Conservation (phyloP, 2,113 vertebrate species). For the Odocoileus virginianus region DNA sequence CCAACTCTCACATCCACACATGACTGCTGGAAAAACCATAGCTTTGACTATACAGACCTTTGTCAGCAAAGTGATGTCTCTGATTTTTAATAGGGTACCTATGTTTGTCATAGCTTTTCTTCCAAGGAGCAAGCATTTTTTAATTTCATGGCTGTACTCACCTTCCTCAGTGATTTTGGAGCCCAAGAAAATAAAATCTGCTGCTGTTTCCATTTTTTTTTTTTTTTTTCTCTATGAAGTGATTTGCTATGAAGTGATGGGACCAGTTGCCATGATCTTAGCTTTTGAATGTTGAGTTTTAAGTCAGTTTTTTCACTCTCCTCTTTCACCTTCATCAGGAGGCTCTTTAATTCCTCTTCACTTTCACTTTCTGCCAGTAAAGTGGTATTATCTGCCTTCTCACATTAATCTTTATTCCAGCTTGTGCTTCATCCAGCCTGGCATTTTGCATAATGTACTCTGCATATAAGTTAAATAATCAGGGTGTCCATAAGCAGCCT, state of each 20-base stretch:
- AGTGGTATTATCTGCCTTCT: background rate
- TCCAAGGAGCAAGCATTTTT: background rate
- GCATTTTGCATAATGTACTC: background rate
- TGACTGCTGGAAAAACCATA: background rate
- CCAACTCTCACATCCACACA: background rate
- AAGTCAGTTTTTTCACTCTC: background rate
- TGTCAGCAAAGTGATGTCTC: background rate
- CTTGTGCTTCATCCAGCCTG: background rate
- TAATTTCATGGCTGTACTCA: background rate
- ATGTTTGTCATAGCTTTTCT: background rate
- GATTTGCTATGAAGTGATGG: background rate
- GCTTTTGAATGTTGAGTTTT: background rate
- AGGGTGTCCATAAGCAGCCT: background rate
- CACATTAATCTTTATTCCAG: background rate
- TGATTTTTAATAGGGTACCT: background rate
- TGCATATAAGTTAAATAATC: background rate
- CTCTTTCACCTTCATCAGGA: background rate
- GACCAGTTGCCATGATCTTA: background rate
- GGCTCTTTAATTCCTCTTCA: background rate
- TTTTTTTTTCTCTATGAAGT: background rate
- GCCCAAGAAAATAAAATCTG: background rate
- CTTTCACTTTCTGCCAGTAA: background rate
- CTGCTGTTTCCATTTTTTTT: background rate
- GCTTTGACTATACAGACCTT: background rate
- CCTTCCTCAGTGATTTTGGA: background rate